Evolutionary conservation across 2,888 invertebrate genomes (phyloP).

Genomic region (Trissonchulus latispiculum): DNA sequence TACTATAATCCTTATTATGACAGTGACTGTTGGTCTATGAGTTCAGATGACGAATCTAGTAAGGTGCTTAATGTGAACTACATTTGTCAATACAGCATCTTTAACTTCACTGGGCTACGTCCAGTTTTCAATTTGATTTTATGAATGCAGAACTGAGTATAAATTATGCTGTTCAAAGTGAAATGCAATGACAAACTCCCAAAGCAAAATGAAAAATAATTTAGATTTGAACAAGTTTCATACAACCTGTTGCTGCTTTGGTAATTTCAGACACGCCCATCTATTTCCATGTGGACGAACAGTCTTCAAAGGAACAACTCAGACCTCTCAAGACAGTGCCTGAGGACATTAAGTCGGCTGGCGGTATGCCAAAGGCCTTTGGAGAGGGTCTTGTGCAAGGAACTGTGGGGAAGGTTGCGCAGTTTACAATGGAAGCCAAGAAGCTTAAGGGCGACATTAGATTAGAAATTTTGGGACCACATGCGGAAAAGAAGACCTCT

Average conservation of each 20-base stretch:
- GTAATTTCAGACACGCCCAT: slow-evolving; percentile 32
- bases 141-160: too few relatives aligned
- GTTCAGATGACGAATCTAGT: too few relatives aligned
- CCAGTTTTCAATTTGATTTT: too few relatives aligned
- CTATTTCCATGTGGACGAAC: slow-evolving; percentile 32
- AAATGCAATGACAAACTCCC: too few relatives aligned
- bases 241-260: too few relatives aligned
- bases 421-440: slow-evolving; percentile 49
- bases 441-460: slow-evolving; percentile 36
- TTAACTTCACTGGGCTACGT: too few relatives aligned
- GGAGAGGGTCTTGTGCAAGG: slow-evolving; percentile 52
- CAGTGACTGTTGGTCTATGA: background rate
- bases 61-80: too few relatives aligned
- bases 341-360: background rate
- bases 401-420: slow-evolving; percentile 48
- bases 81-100: too few relatives aligned
- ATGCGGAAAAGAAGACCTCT: background rate
- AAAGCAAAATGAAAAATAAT: too few relatives aligned
- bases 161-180: too few relatives aligned
- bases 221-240: too few relatives aligned
- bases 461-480: slow-evolving; percentile 8
- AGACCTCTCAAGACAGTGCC: background rate
- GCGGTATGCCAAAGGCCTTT: slow-evolving; percentile 34
- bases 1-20: background rate
- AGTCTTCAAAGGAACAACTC: background rate